Conservation (phyloP, 2,113 vertebrate genomes). For the Mormoops blainvillei region DNA sequence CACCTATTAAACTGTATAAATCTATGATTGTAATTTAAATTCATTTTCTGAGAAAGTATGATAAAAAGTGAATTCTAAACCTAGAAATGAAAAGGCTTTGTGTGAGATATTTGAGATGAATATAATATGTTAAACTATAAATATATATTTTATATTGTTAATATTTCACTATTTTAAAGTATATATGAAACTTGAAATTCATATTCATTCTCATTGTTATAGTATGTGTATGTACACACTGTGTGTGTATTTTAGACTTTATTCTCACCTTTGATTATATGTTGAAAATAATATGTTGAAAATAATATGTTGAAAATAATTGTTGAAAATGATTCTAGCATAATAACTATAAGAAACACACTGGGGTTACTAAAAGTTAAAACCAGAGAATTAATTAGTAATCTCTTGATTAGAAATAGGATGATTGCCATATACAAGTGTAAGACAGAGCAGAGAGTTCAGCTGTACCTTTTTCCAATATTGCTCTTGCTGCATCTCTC, state of each 20-base stretch:
- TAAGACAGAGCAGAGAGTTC: background rate
- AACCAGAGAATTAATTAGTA: background rate
- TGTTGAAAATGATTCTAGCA: background rate
- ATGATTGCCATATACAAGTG: background rate
- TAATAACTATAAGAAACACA: background rate
- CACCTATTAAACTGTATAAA: background rate
- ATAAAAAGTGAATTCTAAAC: background rate
- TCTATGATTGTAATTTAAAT: background rate
- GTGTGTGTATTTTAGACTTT: background rate
- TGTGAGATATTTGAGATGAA: background rate
- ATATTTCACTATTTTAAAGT: background rate
- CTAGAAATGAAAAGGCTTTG: background rate
- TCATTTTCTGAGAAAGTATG: background rate
- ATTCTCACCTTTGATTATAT: background rate
- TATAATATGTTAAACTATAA: background rate
- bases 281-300: background rate
- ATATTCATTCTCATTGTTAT: background rate
- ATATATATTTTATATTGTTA: background rate
- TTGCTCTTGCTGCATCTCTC: background rate
- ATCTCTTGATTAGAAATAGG: background rate
- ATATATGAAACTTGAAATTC: background rate
- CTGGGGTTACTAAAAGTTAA: background rate
- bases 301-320: background rate
- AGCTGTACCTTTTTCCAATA: background rate
- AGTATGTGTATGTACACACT: background rate